Conservation (phyloP, 2,113 vertebrate genomes). For the Sporophila hypoxantha region DNA sequence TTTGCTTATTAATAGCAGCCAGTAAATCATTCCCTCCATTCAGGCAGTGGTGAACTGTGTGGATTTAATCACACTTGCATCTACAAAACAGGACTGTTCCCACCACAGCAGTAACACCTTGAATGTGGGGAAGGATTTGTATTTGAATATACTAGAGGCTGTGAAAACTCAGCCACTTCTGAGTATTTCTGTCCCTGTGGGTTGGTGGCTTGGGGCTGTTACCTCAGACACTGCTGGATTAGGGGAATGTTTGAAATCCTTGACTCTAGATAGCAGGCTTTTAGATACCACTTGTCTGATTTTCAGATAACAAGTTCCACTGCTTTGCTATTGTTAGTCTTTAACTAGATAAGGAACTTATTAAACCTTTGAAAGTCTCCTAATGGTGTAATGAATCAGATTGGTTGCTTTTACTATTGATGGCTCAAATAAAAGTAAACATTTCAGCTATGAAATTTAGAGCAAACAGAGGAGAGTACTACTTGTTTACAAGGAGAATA, state of each 20-base stretch:
- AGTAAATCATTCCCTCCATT: background rate
- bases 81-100: background rate
- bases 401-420: background rate
- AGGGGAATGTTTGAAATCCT: background rate
- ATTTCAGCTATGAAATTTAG: background rate
- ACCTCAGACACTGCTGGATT: background rate
- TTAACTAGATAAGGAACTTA: slow-evolving; percentile 5
- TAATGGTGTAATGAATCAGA: background rate
- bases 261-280: background rate
- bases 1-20: background rate
- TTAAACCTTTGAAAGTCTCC: background rate
- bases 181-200: background rate
- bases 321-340: background rate
- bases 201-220: background rate
- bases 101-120: background rate
- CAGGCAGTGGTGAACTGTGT: background rate
- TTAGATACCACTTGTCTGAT: slow-evolving; percentile 1
- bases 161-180: background rate
- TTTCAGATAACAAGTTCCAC: slow-evolving; percentile 2
- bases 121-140: background rate
- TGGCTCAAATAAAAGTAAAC: background rate
- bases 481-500: background rate
- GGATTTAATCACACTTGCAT: background rate
- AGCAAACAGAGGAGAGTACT: background rate
- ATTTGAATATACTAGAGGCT: background rate